These are phyloP conservation scores for Columba livia DNA, from an alignment of 2,113 vertebrate species.

Conservation along the genomic window DNA sequence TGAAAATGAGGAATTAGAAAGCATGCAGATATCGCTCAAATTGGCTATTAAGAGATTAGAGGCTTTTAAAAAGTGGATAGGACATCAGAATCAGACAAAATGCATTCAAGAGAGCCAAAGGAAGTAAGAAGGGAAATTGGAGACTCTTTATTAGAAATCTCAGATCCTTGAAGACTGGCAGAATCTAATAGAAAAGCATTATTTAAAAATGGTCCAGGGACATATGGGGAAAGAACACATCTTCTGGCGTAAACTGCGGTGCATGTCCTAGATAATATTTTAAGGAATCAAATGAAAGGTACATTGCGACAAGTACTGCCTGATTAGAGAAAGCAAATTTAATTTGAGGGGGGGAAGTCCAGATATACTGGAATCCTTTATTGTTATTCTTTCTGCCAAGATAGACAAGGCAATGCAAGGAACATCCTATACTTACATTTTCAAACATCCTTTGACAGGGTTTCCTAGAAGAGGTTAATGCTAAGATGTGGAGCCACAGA, in stretches of 20 bases:
- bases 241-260: not conserved
- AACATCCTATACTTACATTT: slow-evolving; percentile 22
- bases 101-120: not conserved
- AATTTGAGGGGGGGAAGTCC: not conserved
- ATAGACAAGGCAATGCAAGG: not conserved
- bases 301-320: not conserved
- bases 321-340: not conserved
- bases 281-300: not conserved
- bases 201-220: slow-evolving; percentile 10
- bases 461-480: slow-evolving; percentile 35
- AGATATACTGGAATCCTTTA: not conserved
- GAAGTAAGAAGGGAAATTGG: slow-evolving; percentile 15
- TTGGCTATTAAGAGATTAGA: not conserved
- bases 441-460: slow-evolving; percentile 11
- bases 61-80: not conserved
- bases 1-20: not conserved
- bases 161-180: not conserved
- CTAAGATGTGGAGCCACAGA: not conserved
- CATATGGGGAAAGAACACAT: not conserved
- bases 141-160: slow-evolving; percentile 18
- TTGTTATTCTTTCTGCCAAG: not conserved
- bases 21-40: not conserved
- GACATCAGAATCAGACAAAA: not conserved
- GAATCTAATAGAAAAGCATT: slow-evolving; percentile 16
- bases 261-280: not conserved